A percentile compares a stretch with the other conserved stretches of the same genome.
Evolutionary conservation across 92 coral and sea anemone species (phyloP).

Genomic region (Palythoa grandiflora): DNA sequence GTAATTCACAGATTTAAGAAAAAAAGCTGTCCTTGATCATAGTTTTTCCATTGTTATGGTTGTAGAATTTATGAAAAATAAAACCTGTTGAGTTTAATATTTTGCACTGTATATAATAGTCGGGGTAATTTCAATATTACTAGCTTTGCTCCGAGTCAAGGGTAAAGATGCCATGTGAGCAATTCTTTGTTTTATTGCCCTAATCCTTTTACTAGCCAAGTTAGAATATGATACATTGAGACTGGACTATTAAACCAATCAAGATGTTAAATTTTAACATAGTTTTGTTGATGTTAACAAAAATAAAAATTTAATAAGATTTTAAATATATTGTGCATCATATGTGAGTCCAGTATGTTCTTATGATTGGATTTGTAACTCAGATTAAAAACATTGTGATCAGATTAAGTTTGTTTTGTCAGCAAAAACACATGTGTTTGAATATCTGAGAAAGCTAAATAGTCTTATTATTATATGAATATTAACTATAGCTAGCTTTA

Average conservation of each 20-base stretch:
- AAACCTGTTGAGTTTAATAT: background rate
- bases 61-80: slow-evolving; percentile 1
- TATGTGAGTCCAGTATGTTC: too few relatives aligned
- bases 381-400: slow-evolving; percentile 6
- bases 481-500: background rate
- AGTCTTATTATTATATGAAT: background rate
- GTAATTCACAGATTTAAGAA: background rate
- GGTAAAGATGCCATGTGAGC: background rate
- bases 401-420: background rate
- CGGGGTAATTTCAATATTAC: background rate
- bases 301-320: background rate
- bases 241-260: background rate
- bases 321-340: too few relatives aligned
- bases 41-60: background rate
- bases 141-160: slow-evolving; percentile 1
- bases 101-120: background rate
- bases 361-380: background rate
- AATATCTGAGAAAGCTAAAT: background rate
- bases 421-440: background rate
- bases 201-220: background rate
- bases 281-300: background rate
- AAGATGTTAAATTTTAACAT: background rate
- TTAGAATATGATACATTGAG: background rate
- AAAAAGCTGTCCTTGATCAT: background rate
- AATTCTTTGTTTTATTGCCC: background rate